Evolutionary conservation across 2,888 invertebrate species (phyloP).

Genomic region (Drosophila flavopinicola): DNA sequence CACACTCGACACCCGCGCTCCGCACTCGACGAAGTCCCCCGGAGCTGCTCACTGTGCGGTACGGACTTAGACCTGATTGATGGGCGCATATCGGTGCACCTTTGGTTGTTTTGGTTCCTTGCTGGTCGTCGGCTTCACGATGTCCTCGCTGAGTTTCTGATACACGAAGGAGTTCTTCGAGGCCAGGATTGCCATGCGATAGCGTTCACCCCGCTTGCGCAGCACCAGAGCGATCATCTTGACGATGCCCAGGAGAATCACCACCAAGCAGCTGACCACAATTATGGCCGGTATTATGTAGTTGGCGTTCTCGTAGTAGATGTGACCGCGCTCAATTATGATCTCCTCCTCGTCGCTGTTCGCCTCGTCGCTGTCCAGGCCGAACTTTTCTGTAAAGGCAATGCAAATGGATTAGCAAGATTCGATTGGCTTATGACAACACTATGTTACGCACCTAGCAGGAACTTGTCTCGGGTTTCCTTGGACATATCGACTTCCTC

Average conservation of each 20-base stretch:
- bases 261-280: conserved; percentile 86
- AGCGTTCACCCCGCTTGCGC: conserved; percentile 85
- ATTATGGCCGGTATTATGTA: conserved; percentile 87
- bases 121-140: conserved; percentile 86
- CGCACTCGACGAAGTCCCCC: conserved; percentile 25
- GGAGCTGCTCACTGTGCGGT: conserved; percentile 49
- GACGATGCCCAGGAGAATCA: conserved; percentile 86
- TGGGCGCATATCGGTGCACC: conserved; percentile 87
- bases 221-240: conserved; percentile 86
- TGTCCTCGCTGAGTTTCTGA: conserved; percentile 91
- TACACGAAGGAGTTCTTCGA: conserved; percentile 87
- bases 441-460: conserved; percentile 71
- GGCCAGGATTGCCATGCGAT: conserved; percentile 84
- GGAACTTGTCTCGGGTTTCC: conserved; percentile 80
- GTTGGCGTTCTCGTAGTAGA: conserved; percentile 85
- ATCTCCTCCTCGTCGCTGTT: conserved; percentile 80
- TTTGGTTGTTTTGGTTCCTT: conserved; percentile 87
- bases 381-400: conserved; percentile 75
- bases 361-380: conserved; percentile 70
- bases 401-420: neutral
- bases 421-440: fast-evolving
- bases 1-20: conserved; percentile 52
- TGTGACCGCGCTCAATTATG: conserved; percentile 83
- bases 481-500: conserved; percentile 81
- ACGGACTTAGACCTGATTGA: conserved; percentile 85